Evolutionary conservation across 2,888 invertebrate genomes (phyloP), one percentile per base, ranked within the genome.

Genomic region (Apamea crenata): DNA sequence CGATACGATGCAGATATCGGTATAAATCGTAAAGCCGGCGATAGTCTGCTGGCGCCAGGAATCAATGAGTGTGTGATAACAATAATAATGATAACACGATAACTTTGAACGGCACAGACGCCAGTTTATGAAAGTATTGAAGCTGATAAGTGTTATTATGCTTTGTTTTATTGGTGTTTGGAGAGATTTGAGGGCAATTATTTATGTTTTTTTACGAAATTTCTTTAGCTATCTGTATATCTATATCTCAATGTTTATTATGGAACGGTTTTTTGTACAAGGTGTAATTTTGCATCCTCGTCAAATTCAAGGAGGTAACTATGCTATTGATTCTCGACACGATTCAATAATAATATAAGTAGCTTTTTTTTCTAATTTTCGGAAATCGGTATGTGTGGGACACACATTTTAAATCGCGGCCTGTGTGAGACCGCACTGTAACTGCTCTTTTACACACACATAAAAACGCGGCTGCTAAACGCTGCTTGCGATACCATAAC

Each of bases 1-100:
- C 56, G 69, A 75, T 70, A 61, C 71, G 74, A 66, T 86, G 74
- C 73, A 78, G 83, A 86, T 87, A 87, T 83, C 56, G 72, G 71
- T 40, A 81, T 80, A 75, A 78, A 77, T 80, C 80, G 77, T 87
- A 78, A 83, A 85, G 67, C 74, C 80, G 67, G 70, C 67, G 89
- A 90, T 89, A 90, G 63, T 80, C 67, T 61, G 77, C 53, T 85
- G 92, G 92, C 92, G 93, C 93, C 92, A 91, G 84, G 86, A 90
- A 90, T 91, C 87, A 91, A 90, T 90, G 91, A 90, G 84, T 87
- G 82, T 85, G 74, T 83, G 88, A 91, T 92, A 91, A 81, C 83
- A 86, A 80, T 85, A 86, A 84, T 88, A 86, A 81, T 83, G 91
- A 91, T 92, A 92, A 88, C 40, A 47, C 78, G 90, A 91, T 91